Evolutionary conservation across 2,113 vertebrate genomes (phyloP), one percentile per base, ranked within the genome.

Genomic region (Phycodurus eques): DNA sequence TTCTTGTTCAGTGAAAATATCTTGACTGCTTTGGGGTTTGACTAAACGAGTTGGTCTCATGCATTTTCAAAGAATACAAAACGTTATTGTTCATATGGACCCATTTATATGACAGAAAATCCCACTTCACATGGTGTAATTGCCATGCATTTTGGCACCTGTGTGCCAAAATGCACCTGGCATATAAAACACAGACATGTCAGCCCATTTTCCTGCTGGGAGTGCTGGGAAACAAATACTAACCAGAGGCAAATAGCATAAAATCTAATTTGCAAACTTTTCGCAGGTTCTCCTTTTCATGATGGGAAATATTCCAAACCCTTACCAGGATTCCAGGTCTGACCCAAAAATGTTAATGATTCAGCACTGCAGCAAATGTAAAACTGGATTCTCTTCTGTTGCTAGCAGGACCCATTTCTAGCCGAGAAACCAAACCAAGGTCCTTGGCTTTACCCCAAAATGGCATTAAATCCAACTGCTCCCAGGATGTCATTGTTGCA

Each of bases 1-100:
- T 77, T 75, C 67, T 44, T 2, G 27, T 12, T 70, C 82, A 60
- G 14, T 8, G 5, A 33, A 60, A 60, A 33, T 17, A 63, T 42
- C 59, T 61, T 19, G 14, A 19, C 14, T 61, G 15, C 59, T 39
- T 15, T 17, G 14, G 12, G 8, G 14, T 27, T 15, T 8, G 6
- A 31, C 59, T 60, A 2, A 31, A 61, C 14, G 8, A 20, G 1
- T 51, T 51, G 17, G 17, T 46, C 44, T 1, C 12, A 46, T 46
- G 44, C 5, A 19, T 63, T 63, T 63, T 20, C 4, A n/a, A 43
- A 11, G 35, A 39, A 6, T 15, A 27, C 6, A 33, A 60, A 63
- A 63, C 9, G 20, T 20, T 5, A n/a, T 42, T 19, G 33, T 2
- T n/a, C 8, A 42, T 11, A 63, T 12, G 6, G 53, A 11, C n/a